phyloP scores from a whole-genome alignment of 2,797 vertebrate species.

The Heterohyrax brucei region DNA sequence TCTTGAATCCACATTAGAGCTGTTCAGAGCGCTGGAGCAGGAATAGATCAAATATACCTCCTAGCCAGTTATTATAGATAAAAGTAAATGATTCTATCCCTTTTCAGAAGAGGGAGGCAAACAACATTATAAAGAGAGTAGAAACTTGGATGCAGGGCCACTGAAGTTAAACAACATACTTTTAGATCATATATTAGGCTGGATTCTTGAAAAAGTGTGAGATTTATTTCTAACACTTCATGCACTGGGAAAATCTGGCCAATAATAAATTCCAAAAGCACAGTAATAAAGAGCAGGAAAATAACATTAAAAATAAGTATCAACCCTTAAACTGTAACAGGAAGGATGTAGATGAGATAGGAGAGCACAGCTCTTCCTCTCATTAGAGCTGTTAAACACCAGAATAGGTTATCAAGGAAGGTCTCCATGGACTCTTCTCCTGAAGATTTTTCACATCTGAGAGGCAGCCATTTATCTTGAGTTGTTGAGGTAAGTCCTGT shows the following conservation, averaged over 20 bases:
- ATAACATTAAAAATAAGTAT: conserved; percentile 84
- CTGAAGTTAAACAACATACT: conserved; percentile 41
- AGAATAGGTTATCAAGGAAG: conserved; percentile 75
- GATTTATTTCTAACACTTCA: conserved; percentile 76
- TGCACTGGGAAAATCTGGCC: conserved; percentile 76
- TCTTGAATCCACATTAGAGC: conserved; percentile 29
- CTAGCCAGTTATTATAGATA: conserved; percentile 20
- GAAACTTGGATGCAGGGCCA: conserved; percentile 52
- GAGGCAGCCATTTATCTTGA: conserved; percentile 73
- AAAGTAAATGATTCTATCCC: conserved; percentile 46
- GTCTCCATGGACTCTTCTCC: conserved; percentile 76
- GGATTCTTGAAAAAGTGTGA: conserved; percentile 65
- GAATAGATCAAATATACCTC: conserved; percentile 11
- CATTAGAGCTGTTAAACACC: conserved; percentile 81
- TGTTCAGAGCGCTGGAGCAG: neutral
- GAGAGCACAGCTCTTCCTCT: conserved; percentile 71
- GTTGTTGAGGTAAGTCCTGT: conserved; percentile 62
- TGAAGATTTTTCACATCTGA: conserved; percentile 71
- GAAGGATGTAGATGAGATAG: conserved; percentile 78
- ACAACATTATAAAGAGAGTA: neutral
- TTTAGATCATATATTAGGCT: conserved; percentile 33
- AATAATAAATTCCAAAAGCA: conserved; percentile 81
- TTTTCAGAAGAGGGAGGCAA: neutral
- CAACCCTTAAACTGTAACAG: conserved; percentile 76
- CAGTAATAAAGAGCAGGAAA: conserved; percentile 80